Evolutionary conservation across 2,888 invertebrate genomes (phyloP).

Genomic region (Agrotis clavis): DNA sequence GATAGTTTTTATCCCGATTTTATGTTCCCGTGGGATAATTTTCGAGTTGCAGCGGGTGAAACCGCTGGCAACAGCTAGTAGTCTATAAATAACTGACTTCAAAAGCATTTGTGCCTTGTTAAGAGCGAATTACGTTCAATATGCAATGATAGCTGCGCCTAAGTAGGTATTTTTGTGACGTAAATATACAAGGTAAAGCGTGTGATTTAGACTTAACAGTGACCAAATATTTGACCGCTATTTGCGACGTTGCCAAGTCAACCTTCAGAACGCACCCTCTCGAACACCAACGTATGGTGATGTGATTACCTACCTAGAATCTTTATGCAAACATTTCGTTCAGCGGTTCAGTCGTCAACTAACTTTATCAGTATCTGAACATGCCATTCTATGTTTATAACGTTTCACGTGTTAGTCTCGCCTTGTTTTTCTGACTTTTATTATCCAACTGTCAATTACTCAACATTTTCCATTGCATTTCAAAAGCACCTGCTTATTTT

Average conservation of each 20-base stretch:
- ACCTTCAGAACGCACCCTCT: not conserved
- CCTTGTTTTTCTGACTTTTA: not conserved
- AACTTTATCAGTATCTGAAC: not conserved
- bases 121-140: not conserved
- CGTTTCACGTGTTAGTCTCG: not conserved
- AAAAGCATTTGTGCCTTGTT: slow-evolving; percentile 29
- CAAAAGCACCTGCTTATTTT: too few species aligned
- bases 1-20: too few species aligned
- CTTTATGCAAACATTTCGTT: slow-evolving; percentile 3
- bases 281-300: slow-evolving; percentile 8
- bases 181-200: slow-evolving; percentile 5
- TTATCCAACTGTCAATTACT: not conserved
- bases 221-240: too few species aligned
- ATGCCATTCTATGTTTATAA: not conserved
- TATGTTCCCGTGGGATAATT: too few species aligned
- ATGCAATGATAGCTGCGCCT: slow-evolving; percentile 10
- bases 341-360: not conserved
- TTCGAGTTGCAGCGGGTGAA: too few species aligned
- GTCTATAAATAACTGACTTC: not conserved
- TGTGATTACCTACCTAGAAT: slow-evolving; percentile 5
- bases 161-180: slow-evolving; percentile 6
- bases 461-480: not conserved
- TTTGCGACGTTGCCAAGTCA: too few species aligned
- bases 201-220: slow-evolving; percentile 4
- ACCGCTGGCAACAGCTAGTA: too few species aligned